phyloP scores from a whole-genome alignment of 2,888 invertebrate genomes.

The Thysanoteuthis rhombus region DNA sequence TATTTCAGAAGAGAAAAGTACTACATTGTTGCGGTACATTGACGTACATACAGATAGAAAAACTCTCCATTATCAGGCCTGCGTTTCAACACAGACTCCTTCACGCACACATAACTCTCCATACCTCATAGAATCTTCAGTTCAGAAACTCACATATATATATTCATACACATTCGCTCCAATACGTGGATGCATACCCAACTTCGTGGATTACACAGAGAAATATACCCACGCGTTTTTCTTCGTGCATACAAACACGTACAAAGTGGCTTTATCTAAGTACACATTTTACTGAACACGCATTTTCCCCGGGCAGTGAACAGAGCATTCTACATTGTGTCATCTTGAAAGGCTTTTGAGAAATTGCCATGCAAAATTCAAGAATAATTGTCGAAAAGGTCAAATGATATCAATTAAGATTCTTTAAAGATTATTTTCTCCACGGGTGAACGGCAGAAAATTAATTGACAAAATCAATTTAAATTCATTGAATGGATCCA shows the following conservation, averaged over 20 bases:
- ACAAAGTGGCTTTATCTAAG: not conserved
- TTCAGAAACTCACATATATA: no score
- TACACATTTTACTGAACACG: not conserved
- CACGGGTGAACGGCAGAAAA: not conserved
- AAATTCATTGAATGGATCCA: not conserved
- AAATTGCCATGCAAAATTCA: not conserved
- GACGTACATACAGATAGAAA: no score
- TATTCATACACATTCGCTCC: no score
- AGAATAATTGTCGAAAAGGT: not conserved
- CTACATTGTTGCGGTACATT: no score
- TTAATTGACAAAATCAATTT: not conserved
- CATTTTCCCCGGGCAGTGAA: not conserved
- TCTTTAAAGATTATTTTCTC: constrained; percentile 12
- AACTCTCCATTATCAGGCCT: no score
- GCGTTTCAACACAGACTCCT: no score
- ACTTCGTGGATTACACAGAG: no score
- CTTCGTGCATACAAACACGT: not conserved
- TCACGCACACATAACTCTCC: no score
- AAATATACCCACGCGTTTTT: no score
- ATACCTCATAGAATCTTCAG: no score
- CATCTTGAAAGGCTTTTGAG: not conserved
- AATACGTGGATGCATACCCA: no score
- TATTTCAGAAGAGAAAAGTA: no score
- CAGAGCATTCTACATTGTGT: not conserved
- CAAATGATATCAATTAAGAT: not conserved